Base-by-base conservation (phyloP, 2,113 vertebrate genomes). In the Semnornis frantzii region DNA sequence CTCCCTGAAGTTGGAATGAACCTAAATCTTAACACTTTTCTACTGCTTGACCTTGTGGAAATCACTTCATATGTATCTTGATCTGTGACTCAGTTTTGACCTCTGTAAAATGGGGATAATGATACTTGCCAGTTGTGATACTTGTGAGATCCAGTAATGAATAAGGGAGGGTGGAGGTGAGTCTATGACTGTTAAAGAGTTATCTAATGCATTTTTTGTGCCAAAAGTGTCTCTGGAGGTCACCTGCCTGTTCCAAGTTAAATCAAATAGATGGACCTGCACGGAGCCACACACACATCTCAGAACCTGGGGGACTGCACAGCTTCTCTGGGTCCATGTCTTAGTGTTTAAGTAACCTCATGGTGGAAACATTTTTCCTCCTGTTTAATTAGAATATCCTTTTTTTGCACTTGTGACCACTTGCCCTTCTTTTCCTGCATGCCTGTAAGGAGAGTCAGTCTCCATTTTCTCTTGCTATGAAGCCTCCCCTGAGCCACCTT, bases 81-180 rank as follows among this genome's bases (percentile, higher is more conserved):
- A 34, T 68, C 13, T 55, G 4, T n/a, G 24, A n/a, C 6, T 82
- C 46, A 77, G 1, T 77, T 72, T 82, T 77, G 12, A 37, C 19
- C 15, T 88, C 30, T 72, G 39, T 85, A 27, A 85, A 60, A 68
- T n/a, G 24, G 18, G 24, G 14, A 34, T 71, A n/a, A 42, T 25
- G 23, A 19, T 50, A 39, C 33, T 60, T 50, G 19, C 33, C 33
- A 25, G 20, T 52, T 84, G 15, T 80, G 70, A 52, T 54, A 20
- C 21, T 48, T 54, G 44, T 24, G 48, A 65, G 44, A n/a, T 71
- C 44, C 70, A 75, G 9, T 55, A 54, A 28, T 57, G n/a, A 87
- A 39, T n/a, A 50, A 17, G 2, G 3, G 5, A 6, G 4, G 21
- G 7, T 8, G 1, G 14, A 9, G 24, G 8, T 25, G 50, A 52